Evolutionary conservation across 2,797 vertebrate species (phyloP), one percentile per base, ranked within the genome.

Genomic region (Lateolabrax maculatus): DNA sequence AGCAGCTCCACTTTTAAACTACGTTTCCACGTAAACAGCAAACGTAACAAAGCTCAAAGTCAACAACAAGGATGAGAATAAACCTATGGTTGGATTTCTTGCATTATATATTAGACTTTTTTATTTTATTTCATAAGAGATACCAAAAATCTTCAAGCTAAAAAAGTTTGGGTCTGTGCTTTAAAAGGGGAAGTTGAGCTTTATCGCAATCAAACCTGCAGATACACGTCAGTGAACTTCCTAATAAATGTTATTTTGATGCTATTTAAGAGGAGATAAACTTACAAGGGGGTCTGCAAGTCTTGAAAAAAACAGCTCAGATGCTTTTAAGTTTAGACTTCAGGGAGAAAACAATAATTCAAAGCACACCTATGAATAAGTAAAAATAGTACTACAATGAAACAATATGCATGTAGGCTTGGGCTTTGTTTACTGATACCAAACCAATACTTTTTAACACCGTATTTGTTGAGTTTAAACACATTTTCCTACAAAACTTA

Each of bases 1-100:
- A 21, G 16, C 36, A 1, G 4, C 13, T 62, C n/a, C 1, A 10
- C 43, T 29, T n/a, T 39, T 15, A 27, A 34, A 63, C 2, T 1
- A 18, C 0, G 12, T 5, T 46, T 55, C 3, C 13, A 6, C 3
- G 23, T 0, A 12, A 4, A 61, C 18, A 11, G 2, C 1, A 21
- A 19, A 53, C 1, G 2, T 11, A 58, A 16, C 27, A 27, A 23
- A 43, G 18, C 18, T 58, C 18, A 31, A 41, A 9, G 11, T 23
- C 6, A 49, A 21, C 0, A 19, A 21, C 13, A 11, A 51, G 15
- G 16, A 7, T 29, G 53, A 27, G 5, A 51, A 49, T 36, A 27
- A 62, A 65, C 11, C 2, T 16, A 27, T 3, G 6, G 12, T 3
- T 4, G 10, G 1, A 16, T 12, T n/a, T 10, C 21, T 5, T 31